Conservation (phyloP, 2,888 invertebrate genomes). For the Epistrophe grossulariae region DNA sequence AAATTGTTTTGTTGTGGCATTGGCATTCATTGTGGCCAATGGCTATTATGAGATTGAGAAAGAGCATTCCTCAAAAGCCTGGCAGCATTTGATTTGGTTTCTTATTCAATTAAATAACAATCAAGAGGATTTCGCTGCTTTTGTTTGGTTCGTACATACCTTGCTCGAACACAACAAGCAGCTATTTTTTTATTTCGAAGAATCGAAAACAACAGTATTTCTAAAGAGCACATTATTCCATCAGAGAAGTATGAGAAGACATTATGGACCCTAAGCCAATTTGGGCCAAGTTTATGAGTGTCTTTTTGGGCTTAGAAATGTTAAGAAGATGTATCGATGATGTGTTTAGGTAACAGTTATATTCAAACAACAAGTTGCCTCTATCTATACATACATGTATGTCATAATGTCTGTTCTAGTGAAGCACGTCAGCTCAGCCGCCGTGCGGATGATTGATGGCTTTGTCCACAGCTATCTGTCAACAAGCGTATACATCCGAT, state of each 20-base stretch:
- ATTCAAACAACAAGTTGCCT: constrained; percentile 37
- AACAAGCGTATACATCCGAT: constrained; percentile 79
- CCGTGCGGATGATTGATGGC: constrained; percentile 80
- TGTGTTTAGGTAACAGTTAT: constrained; percentile 53
- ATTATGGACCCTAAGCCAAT: constrained; percentile 55
- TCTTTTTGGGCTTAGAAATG: constrained; percentile 51
- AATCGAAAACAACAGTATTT: constrained; percentile 29
- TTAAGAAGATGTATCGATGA: constrained; percentile 48
- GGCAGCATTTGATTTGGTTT: constrained; percentile 75
- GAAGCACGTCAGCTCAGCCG: constrained; percentile 64
- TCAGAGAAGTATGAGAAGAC: constrained; percentile 28
- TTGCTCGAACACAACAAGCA: constrained; percentile 38
- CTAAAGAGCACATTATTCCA: constrained; percentile 32
- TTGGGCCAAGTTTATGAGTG: constrained; percentile 42
- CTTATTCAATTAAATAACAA: constrained; percentile 76
- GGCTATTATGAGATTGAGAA: constrained; percentile 79
- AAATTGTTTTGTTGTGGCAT: constrained; percentile 82
- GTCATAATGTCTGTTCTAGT: constrained; percentile 51
- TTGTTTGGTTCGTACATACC: constrained; percentile 56
- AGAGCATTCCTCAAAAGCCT: constrained; percentile 72
- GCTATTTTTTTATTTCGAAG: neutral
- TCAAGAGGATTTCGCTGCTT: constrained; percentile 74
- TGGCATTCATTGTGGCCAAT: constrained; percentile 55
- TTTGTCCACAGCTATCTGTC: constrained; percentile 81
- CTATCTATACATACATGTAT: neutral